phyloP scores from a whole-genome alignment of 2,888 invertebrate species.

The Aporophyla lueneburgensis region DNA sequence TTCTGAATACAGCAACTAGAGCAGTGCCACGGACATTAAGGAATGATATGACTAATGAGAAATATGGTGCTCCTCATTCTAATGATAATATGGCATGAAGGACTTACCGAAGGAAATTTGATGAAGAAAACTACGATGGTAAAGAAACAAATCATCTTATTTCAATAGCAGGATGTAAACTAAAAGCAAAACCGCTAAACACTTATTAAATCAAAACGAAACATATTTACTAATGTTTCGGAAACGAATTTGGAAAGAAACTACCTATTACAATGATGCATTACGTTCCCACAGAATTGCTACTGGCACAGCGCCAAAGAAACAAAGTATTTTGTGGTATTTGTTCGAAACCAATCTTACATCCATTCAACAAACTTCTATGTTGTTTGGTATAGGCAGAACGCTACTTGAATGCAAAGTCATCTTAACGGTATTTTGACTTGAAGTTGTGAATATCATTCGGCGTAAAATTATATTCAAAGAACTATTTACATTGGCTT shows the following conservation, averaged over 20 bases:
- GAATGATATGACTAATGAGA: background rate
- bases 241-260: conserved; percentile 65
- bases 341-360: conserved; percentile 42
- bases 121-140: background rate
- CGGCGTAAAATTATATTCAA: conserved; percentile 27
- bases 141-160: background rate
- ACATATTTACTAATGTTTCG: conserved; percentile 40
- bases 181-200: conserved; percentile 21
- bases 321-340: conserved; percentile 54
- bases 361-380: conserved; percentile 23
- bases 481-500: conserved; percentile 5
- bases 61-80: background rate
- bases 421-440: conserved; percentile 32
- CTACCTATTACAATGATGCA: conserved; percentile 69
- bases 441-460: conserved; percentile 27
- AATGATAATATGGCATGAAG: background rate
- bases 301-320: conserved; percentile 66
- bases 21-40: background rate
- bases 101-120: background rate
- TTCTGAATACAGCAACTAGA: background rate
- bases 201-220: conserved; percentile 40
- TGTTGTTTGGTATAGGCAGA: background rate
- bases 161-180: background rate
- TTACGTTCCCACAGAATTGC: conserved; percentile 67
- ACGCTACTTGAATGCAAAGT: background rate